Evolutionary conservation across 2,113 vertebrate genomes (phyloP).

Genomic region (Mormyrus lacerda): DNA sequence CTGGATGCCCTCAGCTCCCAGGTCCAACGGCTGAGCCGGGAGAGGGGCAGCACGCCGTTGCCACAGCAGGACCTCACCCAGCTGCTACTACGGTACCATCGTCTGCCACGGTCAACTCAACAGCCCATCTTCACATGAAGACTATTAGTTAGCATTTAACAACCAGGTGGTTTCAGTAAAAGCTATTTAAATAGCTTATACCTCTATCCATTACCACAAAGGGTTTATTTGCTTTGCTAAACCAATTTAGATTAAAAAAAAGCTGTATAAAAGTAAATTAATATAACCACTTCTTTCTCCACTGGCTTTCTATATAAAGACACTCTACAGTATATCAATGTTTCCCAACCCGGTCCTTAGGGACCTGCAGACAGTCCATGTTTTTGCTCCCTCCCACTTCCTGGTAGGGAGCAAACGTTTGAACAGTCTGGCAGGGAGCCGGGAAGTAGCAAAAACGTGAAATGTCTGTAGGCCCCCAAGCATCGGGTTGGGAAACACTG

Average conservation of each 20-base stretch:
- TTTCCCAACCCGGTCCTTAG: background rate
- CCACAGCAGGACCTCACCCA: conserved; percentile 39
- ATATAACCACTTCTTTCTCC: background rate
- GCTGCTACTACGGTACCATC: conserved; percentile 45
- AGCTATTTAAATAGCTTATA: background rate
- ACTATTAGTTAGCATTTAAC: background rate
- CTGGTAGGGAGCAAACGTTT: background rate
- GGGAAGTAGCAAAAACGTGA: background rate
- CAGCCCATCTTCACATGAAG: background rate
- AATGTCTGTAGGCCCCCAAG: background rate
- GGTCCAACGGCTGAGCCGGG: conserved; percentile 47
- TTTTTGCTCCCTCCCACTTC: background rate
- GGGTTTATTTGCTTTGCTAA: background rate
- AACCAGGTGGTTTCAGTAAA: background rate
- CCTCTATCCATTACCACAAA: background rate
- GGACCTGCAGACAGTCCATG: background rate
- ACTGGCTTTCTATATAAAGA: background rate
- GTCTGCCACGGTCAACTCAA: background rate
- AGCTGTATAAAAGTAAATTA: background rate
- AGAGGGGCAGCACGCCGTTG: conserved; percentile 31
- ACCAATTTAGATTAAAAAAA: background rate
- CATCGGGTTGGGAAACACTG: background rate
- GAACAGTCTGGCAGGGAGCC: background rate
- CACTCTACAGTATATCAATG: background rate
- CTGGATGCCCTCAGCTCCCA: conserved; percentile 50